Evolutionary conservation across 2,888 invertebrate species (phyloP), one percentile per base, ranked within the genome.

Genomic region (Glyphotaelius pellucidus): DNA sequence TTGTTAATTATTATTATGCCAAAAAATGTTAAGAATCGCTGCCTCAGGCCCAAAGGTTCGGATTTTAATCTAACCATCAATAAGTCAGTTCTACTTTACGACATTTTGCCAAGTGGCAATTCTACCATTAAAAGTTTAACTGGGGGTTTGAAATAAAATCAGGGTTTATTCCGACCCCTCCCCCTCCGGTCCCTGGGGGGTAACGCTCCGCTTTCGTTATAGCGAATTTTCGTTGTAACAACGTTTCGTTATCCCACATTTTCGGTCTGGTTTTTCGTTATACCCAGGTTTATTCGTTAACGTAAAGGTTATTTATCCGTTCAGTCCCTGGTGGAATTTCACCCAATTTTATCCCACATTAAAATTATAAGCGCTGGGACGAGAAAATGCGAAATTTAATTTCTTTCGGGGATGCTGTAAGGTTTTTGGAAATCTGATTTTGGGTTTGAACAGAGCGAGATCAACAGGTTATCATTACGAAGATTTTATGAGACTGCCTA

Each of bases 251-350:
- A 67, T 25, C 67, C 67, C 25, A 67, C 67, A 67, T 67, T 67
- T 67, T 67, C 67, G 67, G 19, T 67, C 67, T n/a, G 25, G 67
- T 67, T 67, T 25, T 67, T 67, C 67, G 67, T 67, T 67, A 67
- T 67, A 67, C 67, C 67, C n/a, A 67, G 67, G 67, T 67, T 67
- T 67, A 67, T 67, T 67, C 67, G 67, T 67, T 67, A n/a, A 67
- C 67, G 67, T 67, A 7, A 11, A 67, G 67, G 83, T 32, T 83
- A 83, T 83, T 83, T 83, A 83, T 83, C 35, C 83, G 35, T 83
- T 83, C 35, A 15, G 81, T 32, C 81, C 83, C 83, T 83, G 32
- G 83, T 35, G 83, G 35, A 83, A 83, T 83, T 83, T 83, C 83
- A 35, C 31, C 31, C 31, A 83, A 32, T 83, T 35, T 32, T 83